Conservation (phyloP, 2,888 invertebrate genomes). For the Loripinus fragilis region DNA sequence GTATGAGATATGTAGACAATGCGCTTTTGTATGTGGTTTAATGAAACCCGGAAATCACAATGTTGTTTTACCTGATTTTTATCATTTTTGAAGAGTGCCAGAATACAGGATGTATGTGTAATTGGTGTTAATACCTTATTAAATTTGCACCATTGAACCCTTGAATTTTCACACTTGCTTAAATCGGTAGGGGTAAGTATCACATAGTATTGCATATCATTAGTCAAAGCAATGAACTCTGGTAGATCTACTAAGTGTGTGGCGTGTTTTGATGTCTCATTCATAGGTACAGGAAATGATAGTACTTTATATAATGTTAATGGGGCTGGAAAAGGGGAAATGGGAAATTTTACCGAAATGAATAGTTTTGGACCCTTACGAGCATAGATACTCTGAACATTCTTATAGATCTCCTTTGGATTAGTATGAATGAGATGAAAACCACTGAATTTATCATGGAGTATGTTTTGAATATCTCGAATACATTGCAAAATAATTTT, state of each 20-base stretch:
- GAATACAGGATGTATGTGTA: background rate
- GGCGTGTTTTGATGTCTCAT: constrained; percentile 28
- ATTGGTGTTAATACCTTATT: constrained; percentile 12
- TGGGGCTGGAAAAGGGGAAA: no score
- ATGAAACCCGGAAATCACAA: background rate
- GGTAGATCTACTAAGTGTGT: constrained; percentile 30
- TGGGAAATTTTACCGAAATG: constrained; percentile 11
- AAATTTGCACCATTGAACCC: background rate
- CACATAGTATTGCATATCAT: constrained; percentile 36
- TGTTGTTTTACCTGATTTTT: no score
- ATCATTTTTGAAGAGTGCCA: no score
- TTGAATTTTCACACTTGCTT: background rate
- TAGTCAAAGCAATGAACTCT: constrained; percentile 38
- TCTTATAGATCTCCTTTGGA: constrained; percentile 25
- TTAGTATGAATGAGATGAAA: constrained; percentile 32
- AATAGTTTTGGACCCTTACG: constrained; percentile 10
- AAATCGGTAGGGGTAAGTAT: background rate
- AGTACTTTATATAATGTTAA: no score
- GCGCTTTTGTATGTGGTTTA: background rate
- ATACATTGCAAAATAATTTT: constrained; percentile 12
- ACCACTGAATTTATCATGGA: constrained; percentile 30
- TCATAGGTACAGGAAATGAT: constrained; percentile 29
- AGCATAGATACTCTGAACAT: constrained; percentile 20
- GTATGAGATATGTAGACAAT: constrained; percentile 4
- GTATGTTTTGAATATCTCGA: constrained; percentile 22